These are phyloP conservation scores for Tympanoctomys barrerae DNA, from an alignment of 2,797 vertebrate genomes.

Conservation along the genomic window DNA sequence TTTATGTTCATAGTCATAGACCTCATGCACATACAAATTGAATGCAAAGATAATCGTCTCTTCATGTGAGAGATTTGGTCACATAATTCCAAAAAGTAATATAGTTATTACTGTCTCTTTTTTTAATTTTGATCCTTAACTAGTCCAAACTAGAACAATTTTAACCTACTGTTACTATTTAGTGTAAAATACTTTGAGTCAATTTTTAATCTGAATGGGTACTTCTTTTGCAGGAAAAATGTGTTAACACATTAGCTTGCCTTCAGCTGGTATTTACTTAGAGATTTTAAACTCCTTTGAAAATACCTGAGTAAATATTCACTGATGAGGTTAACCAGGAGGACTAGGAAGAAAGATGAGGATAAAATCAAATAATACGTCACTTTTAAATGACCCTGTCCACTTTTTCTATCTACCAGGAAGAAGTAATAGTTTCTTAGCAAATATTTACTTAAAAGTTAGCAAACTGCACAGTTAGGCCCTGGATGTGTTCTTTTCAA, in stretches of 20 bases:
- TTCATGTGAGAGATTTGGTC: background rate
- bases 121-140: conserved; percentile 19
- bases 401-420: background rate
- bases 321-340: background rate
- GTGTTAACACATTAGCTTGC: background rate
- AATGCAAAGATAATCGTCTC: conserved; percentile 13
- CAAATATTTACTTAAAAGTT: conserved; percentile 48
- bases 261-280: background rate
- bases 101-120: conserved; percentile 37
- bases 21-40: background rate
- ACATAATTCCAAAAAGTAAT: conserved; percentile 18
- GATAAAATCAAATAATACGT: conserved; percentile 45
- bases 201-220: conserved; percentile 25
- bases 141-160: background rate
- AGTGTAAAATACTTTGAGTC: conserved; percentile 41
- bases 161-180: conserved; percentile 58
- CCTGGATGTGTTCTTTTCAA: background rate
- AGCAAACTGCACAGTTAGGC: background rate
- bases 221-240: conserved; percentile 24
- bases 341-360: background rate
- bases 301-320: conserved; percentile 50
- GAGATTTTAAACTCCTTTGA: conserved; percentile 44
- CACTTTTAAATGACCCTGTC: conserved; percentile 28
- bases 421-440: conserved; percentile 25
- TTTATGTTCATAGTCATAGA: conserved; percentile 31